Evolutionary conservation across 2,888 invertebrate genomes (phyloP).

Genomic region (Diarsia dahlii): DNA sequence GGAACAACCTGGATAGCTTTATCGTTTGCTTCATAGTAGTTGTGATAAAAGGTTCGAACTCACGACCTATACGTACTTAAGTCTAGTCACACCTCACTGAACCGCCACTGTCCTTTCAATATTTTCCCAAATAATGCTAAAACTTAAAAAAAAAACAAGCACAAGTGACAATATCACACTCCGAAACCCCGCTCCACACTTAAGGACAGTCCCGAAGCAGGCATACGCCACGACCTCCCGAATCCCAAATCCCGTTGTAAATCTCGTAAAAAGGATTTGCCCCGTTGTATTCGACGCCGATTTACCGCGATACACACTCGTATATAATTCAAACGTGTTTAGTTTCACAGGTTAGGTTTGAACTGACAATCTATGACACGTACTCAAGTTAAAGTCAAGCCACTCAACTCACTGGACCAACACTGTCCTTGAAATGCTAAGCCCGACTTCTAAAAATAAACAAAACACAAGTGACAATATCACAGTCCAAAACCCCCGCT

Average conservation of each 20-base stretch:
- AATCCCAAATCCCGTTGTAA: constrained; percentile 87
- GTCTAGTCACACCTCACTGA: neutral
- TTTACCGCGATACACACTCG: constrained; percentile 81
- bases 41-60: neutral
- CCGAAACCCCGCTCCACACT: constrained; percentile 8
- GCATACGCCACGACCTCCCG: constrained; percentile 78
- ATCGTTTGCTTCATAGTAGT: too few relatives aligned
- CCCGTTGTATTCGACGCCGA: constrained; percentile 84
- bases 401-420: neutral
- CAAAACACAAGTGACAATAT: neutral
- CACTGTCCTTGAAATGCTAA: neutral
- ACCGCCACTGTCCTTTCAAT: neutral
- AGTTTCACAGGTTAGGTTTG: constrained; percentile 46
- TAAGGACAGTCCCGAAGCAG: constrained; percentile 68
- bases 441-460: neutral
- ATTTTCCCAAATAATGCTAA: neutral
- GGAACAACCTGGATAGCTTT: too few relatives aligned
- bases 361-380: neutral
- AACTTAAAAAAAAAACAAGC: neutral
- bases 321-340: constrained; percentile 73
- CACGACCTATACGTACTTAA: neutral
- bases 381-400: neutral
- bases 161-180: neutral
- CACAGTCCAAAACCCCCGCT: constrained; percentile 3
- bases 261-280: constrained; percentile 89